Base-by-base conservation (phyloP, 2,888 invertebrate species). In the Tenthredo amoena region DNA sequence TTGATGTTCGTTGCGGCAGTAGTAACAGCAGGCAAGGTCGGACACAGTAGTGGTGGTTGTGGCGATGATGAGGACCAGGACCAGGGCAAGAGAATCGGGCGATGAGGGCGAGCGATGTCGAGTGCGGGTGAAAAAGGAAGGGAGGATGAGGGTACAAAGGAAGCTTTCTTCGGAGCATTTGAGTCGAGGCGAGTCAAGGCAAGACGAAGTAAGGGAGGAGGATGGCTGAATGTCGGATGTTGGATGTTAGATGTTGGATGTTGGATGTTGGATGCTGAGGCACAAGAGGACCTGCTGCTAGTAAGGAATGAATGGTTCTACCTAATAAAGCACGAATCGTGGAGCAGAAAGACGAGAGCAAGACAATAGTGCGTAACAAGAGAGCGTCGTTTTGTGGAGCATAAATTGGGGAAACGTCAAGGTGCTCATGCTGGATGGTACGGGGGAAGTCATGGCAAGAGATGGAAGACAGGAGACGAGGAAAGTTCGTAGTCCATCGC, bases 331-430 rank as follows among this genome's bases (percentile, higher is more conserved):
- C 85, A 85, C 82, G 85, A 81, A 81, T 81, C 72, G 85, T 37
- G 68, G 82, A 85, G 71, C 81, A 81, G 72, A 81, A 85, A 85
- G 72, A 85, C 85, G 86, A 87, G 87, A 88, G 87, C 86, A 87
- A 89, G 91, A 91, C 91, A 92, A 91, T 91, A 88, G 89, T 87
- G 88, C 89, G 89, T 91, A 92, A 92, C 91, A 91, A 92, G 90
- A 89, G 88, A 65, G 68, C 83, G 50, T 83, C 83, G 85, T 85
- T 85, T 85, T 82, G 71, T 82, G 71, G 37, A 72, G 72, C 82
- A 82, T 72, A 72, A 85, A 85, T 85, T 85, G 72, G 85, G 71
- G 83, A 83, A 83, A 83, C 68, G 83, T 68, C 68, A 65, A 21
- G 83, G 83, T 50, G 47, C 65, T 62, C 68, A 40, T 83, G 83